These are phyloP conservation scores for Cheiracanthium punctorium DNA, from an alignment of 2,888 invertebrate species.

Conservation along the genomic window DNA sequence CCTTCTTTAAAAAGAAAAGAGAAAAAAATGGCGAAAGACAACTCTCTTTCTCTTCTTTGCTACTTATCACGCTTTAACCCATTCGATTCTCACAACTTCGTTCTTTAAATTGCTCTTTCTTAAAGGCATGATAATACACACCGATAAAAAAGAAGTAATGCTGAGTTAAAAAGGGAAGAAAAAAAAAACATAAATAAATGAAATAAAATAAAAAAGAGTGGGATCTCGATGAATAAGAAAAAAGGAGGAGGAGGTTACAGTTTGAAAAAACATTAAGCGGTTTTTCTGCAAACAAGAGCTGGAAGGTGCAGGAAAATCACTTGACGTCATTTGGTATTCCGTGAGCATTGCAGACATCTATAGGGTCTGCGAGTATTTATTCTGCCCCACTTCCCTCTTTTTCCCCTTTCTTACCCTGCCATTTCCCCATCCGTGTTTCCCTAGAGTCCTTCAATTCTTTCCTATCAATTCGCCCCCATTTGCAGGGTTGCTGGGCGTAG, in stretches of 20 bases:
- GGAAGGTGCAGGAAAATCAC: constrained; percentile 64
- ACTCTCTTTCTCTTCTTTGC: constrained; percentile 41
- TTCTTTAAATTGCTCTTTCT: constrained; percentile 57
- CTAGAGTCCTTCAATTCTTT: constrained; percentile 69
- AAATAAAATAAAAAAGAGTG: constrained; percentile 4
- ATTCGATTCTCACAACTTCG: constrained; percentile 24
- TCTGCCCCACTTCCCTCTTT: constrained; percentile 55
- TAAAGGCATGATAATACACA: constrained; percentile 35
- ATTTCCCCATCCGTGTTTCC: constrained; percentile 69
- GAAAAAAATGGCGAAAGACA: neutral
- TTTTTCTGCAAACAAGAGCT: constrained; percentile 69
- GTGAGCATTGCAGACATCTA: constrained; percentile 63
- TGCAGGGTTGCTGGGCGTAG: constrained; percentile 48
- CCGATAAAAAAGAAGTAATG: constrained; percentile 14
- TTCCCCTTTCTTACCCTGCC: constrained; percentile 64
- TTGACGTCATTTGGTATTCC: constrained; percentile 69
- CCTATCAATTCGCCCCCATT: constrained; percentile 70
- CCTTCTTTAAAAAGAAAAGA: neutral
- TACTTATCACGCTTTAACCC: constrained; percentile 56
- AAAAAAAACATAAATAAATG: constrained; percentile 29
- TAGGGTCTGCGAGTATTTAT: constrained; percentile 68
- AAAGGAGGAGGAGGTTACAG: constrained; percentile 58
- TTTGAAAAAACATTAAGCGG: constrained; percentile 70
- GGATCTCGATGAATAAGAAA: constrained; percentile 33
- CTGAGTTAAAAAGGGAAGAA: constrained; percentile 14